A percentile compares a stretch with the other conserved stretches of the same genome.
phyloP scores from a whole-genome alignment of 2,888 invertebrate species.

The Thereva unica region DNA sequence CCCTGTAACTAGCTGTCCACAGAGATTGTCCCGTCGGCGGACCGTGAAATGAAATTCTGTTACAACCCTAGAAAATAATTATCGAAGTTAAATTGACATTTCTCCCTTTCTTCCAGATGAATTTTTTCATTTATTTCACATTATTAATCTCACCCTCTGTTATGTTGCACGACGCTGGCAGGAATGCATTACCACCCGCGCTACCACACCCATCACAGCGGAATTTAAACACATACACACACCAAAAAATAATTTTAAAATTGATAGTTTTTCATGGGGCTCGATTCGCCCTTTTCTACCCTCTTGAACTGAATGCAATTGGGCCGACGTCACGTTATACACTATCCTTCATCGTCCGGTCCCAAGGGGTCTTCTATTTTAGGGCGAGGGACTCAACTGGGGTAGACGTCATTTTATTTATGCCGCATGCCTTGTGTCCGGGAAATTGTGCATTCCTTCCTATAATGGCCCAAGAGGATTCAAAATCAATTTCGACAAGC shows the following conservation, averaged over 20 bases:
- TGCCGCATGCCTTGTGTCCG: neutral
- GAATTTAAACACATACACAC: neutral
- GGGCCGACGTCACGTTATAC: neutral
- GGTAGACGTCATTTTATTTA: neutral
- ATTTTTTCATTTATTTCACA: slow-evolving; percentile 18
- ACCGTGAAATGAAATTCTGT: neutral
- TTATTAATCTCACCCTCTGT: neutral
- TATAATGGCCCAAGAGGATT: neutral
- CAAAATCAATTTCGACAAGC: slow-evolving; percentile 1
- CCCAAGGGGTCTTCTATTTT: neutral
- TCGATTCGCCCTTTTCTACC: slow-evolving; percentile 1
- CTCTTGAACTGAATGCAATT: slow-evolving; percentile 8
- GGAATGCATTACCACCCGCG: neutral
- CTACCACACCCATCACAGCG: too few species aligned
- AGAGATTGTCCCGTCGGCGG: neutral
- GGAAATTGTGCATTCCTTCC: slow-evolving; percentile 4
- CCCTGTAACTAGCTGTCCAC: neutral
- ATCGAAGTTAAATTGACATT: slow-evolving; percentile 4
- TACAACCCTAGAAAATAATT: neutral
- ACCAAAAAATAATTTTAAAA: slow-evolving; percentile 17
- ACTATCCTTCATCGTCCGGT: neutral
- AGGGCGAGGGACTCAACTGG: neutral
- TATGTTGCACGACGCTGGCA: neutral
- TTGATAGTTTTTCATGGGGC: slow-evolving; percentile 1
- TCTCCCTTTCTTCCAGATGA: slow-evolving; percentile 12